phyloP scores from a whole-genome alignment of 2,113 vertebrate genomes.

The Aptenodytes forsteri region DNA sequence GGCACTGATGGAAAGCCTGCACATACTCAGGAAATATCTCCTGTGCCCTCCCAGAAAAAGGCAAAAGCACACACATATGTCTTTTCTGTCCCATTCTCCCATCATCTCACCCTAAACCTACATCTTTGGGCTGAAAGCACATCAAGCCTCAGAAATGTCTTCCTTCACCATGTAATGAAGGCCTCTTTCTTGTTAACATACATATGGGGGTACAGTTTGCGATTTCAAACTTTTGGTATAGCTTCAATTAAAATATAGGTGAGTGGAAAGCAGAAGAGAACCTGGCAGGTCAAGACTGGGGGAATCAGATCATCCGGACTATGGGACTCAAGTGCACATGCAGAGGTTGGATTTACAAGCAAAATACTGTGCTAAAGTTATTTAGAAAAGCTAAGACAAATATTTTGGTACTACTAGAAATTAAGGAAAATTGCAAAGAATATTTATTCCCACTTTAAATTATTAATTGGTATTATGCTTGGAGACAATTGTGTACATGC shows the following conservation, averaged over 20 bases:
- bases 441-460: not conserved
- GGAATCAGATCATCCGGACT: not conserved
- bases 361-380: not conserved
- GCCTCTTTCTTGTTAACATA: not conserved
- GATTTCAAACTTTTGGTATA: not conserved
- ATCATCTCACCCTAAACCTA: not conserved
- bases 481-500: not conserved
- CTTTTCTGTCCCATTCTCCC: not conserved
- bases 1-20: not conserved
- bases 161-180: not conserved
- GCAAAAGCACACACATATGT: not conserved
- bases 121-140: not conserved
- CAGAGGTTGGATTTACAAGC: not conserved
- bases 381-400: not conserved
- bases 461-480: constrained; percentile 9
- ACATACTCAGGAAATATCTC: not conserved
- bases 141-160: not conserved
- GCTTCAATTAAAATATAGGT: not conserved
- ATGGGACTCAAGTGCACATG: not conserved
- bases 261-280: not conserved
- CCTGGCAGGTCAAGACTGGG: not conserved
- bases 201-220: not conserved
- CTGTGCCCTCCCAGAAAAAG: not conserved
- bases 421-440: not conserved
- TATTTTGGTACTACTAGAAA: not conserved